Evolutionary conservation across 2,888 invertebrate species (phyloP).

Genomic region (Tinea trinotella): DNA sequence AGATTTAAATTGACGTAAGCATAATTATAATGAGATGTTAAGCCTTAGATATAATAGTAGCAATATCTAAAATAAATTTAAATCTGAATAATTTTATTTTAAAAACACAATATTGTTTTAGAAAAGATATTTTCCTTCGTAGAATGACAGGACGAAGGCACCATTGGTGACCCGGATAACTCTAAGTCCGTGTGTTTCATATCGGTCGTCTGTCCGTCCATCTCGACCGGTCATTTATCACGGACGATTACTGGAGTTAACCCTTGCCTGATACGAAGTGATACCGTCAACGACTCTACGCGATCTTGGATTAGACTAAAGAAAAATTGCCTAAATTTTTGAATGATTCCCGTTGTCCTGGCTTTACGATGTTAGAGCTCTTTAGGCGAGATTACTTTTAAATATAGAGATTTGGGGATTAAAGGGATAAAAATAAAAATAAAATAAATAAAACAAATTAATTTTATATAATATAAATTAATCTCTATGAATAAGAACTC

Average conservation of each 20-base stretch:
- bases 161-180: slow-evolving; percentile 18
- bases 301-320: slow-evolving; percentile 12
- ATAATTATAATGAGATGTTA: too few species aligned
- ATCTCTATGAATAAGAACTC: too few species aligned
- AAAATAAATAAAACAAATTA: too few species aligned
- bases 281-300: slow-evolving; percentile 17
- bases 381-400: too few species aligned
- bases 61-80: too few species aligned
- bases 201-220: slow-evolving; percentile 29
- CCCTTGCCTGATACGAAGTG: slow-evolving; percentile 18
- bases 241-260: slow-evolving; percentile 30
- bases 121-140: background rate
- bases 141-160: background rate
- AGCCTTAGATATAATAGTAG: too few species aligned
- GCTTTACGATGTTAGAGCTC: too few species aligned
- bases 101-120: background rate
- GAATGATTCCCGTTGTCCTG: background rate
- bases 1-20: too few species aligned
- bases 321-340: slow-evolving; percentile 13
- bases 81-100: too few species aligned
- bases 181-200: slow-evolving; percentile 15
- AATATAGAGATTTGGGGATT: too few species aligned
- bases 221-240: slow-evolving; percentile 53
- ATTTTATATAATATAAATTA: too few species aligned
- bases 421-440: too few species aligned